These are phyloP conservation scores for Lathronympha strigana DNA, from an alignment of 2,888 invertebrate genomes.

Conservation along the genomic window DNA sequence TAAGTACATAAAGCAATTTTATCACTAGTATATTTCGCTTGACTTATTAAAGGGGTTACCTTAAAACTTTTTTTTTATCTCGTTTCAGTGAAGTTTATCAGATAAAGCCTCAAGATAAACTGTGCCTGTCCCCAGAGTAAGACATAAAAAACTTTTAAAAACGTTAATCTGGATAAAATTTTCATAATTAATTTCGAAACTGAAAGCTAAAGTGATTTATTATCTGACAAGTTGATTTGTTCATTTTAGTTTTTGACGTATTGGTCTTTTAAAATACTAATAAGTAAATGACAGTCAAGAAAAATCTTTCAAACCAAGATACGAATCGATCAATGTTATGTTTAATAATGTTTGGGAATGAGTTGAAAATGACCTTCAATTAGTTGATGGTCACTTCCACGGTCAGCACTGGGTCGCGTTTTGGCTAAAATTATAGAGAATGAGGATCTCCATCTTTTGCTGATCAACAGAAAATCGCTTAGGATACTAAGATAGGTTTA, in stretches of 20 bases:
- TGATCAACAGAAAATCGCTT: too few species aligned
- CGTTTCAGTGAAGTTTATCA: slow-evolving; percentile 28
- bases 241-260: slow-evolving; percentile 3
- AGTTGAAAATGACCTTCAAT: too few species aligned
- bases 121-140: slow-evolving; percentile 4
- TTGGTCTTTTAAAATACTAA: not conserved
- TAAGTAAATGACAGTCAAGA: too few species aligned
- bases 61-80: slow-evolving; percentile 19
- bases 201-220: slow-evolving; percentile 5
- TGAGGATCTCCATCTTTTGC: too few species aligned
- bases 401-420: too few species aligned
- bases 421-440: too few species aligned
- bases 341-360: too few species aligned
- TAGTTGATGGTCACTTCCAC: too few species aligned
- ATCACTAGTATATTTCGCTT: slow-evolving; percentile 30
- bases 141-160: slow-evolving; percentile 21
- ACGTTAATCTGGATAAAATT: slow-evolving; percentile 22
- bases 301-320: too few species aligned
- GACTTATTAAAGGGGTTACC: slow-evolving; percentile 32
- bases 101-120: slow-evolving; percentile 30
- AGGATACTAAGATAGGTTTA: too few species aligned
- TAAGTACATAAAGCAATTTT: slow-evolving; percentile 18
- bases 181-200: slow-evolving; percentile 33
- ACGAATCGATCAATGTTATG: too few species aligned
- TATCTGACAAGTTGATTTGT: slow-evolving; percentile 14